phyloP scores from a whole-genome alignment of 2,113 vertebrate genomes.

The Sceloporus undulatus region DNA sequence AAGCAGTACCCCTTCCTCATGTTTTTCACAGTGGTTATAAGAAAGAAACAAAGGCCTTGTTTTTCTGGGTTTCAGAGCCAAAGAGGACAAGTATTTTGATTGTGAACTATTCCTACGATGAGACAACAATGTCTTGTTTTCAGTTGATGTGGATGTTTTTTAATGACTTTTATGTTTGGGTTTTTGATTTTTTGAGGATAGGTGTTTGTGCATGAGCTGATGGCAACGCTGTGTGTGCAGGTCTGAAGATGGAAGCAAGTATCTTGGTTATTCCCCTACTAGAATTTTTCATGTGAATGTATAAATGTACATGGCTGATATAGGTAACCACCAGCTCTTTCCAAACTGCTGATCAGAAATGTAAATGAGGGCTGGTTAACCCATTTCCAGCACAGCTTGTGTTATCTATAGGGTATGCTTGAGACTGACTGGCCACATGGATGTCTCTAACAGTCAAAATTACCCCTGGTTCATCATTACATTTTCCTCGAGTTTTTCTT shows the following conservation, averaged over 20 bases:
- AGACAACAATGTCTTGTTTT: not conserved
- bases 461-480: not conserved
- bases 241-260: slow-evolving; percentile 4
- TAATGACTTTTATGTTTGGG: not conserved
- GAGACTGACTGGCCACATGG: not conserved
- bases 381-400: not conserved
- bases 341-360: slow-evolving; percentile 3
- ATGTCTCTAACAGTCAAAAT: slow-evolving; percentile 3
- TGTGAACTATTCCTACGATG: slow-evolving; percentile 4
- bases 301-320: not conserved
- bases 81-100: slow-evolving; percentile 30
- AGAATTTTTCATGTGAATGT: not conserved
- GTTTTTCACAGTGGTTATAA: slow-evolving; percentile 11
- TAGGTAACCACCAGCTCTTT: slow-evolving; percentile 16
- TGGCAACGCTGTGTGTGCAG: slow-evolving; percentile 1
- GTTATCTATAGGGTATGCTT: not conserved
- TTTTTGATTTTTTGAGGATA: not conserved
- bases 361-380: slow-evolving; percentile 1
- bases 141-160: slow-evolving; percentile 6
- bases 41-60: not conserved
- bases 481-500: not conserved
- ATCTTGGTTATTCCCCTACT: not conserved
- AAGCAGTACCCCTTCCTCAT: slow-evolving; percentile 32
- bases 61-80: slow-evolving; percentile 33
- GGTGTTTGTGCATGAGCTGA: slow-evolving; percentile 21